phyloP scores from a whole-genome alignment of 2,113 vertebrate genomes.

The Rhinolophus sinicus region DNA sequence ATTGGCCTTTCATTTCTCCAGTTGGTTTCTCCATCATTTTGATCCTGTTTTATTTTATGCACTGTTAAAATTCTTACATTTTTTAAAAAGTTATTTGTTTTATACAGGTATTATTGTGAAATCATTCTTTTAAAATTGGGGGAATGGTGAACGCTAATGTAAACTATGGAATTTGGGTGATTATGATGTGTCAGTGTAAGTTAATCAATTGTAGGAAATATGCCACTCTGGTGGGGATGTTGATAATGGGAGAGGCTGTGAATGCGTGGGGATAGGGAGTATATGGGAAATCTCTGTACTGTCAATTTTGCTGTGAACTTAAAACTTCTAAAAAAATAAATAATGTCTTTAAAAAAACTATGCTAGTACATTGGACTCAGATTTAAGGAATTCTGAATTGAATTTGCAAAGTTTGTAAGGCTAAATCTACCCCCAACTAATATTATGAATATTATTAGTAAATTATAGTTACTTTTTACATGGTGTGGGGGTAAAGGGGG shows the following conservation, averaged over 20 bases:
- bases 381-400: neutral
- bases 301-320: neutral
- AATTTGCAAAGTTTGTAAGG: neutral
- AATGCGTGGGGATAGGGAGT: neutral
- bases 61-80: neutral
- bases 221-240: neutral
- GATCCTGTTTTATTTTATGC: neutral
- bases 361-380: neutral
- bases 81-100: neutral
- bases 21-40: neutral
- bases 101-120: neutral
- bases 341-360: neutral
- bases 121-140: neutral
- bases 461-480: neutral
- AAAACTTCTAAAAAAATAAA: neutral
- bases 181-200: neutral
- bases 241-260: neutral
- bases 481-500: accelerated
- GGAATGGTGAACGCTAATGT: neutral
- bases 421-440: neutral
- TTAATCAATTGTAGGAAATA: neutral
- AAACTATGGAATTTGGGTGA: neutral
- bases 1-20: neutral
- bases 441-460: neutral
- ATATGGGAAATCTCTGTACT: neutral